A percentile compares a stretch with the other conserved stretches of the same genome.
phyloP scores from a whole-genome alignment of 1,140 invertebrate species.

The Sarcophaga peregrina region DNA sequence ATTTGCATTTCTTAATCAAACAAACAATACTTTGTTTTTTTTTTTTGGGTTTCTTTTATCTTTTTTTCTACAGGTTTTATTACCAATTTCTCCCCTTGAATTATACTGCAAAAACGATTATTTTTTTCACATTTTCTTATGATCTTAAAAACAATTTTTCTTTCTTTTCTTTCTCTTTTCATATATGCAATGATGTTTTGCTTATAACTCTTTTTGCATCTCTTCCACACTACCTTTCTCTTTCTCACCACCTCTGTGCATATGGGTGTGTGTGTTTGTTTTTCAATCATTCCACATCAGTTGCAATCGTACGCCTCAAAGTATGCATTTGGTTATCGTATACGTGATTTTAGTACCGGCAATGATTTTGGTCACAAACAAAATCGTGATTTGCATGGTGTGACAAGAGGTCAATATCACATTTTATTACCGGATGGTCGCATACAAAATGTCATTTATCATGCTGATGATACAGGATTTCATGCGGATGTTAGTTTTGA shows the following conservation, averaged over 20 bases:
- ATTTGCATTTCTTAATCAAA: conserved; percentile 35
- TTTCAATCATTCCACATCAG: conserved; percentile 60
- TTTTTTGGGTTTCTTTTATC: neutral
- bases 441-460: conserved; percentile 81
- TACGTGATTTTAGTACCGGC: conserved; percentile 75
- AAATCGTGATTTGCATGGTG: conserved; percentile 71
- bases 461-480: conserved; percentile 79
- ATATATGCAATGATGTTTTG: neutral
- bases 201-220: conserved; percentile 18
- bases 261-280: neutral
- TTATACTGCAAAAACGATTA: neutral
- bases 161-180: conserved; percentile 16
- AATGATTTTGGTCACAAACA: conserved; percentile 82
- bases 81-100: neutral
- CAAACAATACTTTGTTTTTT: neutral
- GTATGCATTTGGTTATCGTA: conserved; percentile 81
- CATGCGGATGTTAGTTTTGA: conserved; percentile 78
- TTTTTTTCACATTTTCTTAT: conserved; percentile 31
- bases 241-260: neutral
- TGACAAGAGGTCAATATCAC: conserved; percentile 79
- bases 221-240: neutral
- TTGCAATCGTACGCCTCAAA: conserved; percentile 74
- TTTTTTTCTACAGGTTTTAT: neutral
- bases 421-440: conserved; percentile 83
- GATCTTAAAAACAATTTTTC: neutral